phyloP scores from a whole-genome alignment of 2,113 vertebrate genomes.

The Panthera leo region DNA sequence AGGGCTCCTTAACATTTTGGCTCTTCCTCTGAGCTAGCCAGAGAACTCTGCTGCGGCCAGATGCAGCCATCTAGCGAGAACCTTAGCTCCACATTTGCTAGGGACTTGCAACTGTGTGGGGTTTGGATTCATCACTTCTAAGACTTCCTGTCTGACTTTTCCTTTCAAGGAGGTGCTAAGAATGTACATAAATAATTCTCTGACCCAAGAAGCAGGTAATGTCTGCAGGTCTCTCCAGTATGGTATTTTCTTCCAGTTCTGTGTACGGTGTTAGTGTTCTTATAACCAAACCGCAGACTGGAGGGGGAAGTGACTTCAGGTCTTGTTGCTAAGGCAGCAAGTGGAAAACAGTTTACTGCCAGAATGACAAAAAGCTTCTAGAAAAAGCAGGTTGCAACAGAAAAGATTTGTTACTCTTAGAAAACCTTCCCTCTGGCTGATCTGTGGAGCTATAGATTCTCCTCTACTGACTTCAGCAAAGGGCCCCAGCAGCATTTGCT shows the following conservation, averaged over 20 bases:
- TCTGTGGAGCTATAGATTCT: constrained; percentile 69
- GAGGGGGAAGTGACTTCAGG: constrained; percentile 26
- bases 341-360: constrained; percentile 73
- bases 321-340: constrained; percentile 78
- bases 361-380: constrained; percentile 78
- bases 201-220: background rate
- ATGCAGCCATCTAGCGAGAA: background rate
- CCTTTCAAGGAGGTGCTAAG: background rate
- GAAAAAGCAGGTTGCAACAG: constrained; percentile 74
- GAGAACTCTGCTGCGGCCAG: background rate
- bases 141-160: constrained; percentile 10
- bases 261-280: constrained; percentile 32
- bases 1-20: background rate
- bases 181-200: constrained; percentile 40
- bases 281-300: constrained; percentile 44
- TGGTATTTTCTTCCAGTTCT: constrained; percentile 7
- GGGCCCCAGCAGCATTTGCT: constrained; percentile 54
- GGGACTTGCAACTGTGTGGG: background rate
- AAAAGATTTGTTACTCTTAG: constrained; percentile 74
- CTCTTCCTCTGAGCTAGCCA: background rate
- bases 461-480: constrained; percentile 48
- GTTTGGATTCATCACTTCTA: background rate
- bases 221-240: background rate
- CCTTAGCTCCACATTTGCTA: background rate
- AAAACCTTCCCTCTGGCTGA: constrained; percentile 71